Conservation (phyloP, 2,797 vertebrate species). For the Neoniphon sammara region DNA sequence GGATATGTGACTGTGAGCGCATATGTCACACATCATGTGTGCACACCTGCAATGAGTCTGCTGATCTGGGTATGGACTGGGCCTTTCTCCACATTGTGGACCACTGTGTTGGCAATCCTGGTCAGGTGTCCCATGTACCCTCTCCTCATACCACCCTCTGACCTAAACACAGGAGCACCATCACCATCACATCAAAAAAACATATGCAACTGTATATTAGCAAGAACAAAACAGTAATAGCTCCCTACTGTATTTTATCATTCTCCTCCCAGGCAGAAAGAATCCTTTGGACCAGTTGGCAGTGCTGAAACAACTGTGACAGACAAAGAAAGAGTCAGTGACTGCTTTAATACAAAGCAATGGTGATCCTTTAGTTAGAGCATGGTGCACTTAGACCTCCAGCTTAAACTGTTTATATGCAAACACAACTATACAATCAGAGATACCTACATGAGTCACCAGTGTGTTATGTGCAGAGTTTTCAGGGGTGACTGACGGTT, state of each 20-base stretch:
- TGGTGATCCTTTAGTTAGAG: background rate
- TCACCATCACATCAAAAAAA: constrained; percentile 5
- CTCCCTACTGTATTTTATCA: constrained; percentile 94
- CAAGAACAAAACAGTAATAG: constrained; percentile 7
- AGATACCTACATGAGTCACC: constrained; percentile 90
- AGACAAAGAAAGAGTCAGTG: constrained; percentile 31
- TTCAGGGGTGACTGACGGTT: constrained; percentile 58
- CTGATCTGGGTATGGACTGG: constrained; percentile 83
- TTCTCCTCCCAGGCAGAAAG: constrained; percentile 97
- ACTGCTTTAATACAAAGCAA: background rate
- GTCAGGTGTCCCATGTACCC: constrained; percentile 99
- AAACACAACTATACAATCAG: constrained; percentile 25
- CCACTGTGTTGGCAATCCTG: constrained; percentile 95
- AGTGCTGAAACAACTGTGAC: constrained; percentile 93
- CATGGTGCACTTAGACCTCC: background rate
- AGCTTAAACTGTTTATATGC: background rate
- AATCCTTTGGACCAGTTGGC: constrained; percentile 94
- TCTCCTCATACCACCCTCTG: constrained; percentile 92
- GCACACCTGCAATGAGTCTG: constrained; percentile 74
- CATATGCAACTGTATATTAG: background rate
- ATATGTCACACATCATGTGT: background rate
- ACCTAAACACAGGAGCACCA: constrained; percentile 78
- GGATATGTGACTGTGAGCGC: background rate
- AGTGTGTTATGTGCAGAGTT: constrained; percentile 83
- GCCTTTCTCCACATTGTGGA: constrained; percentile 94